Evolutionary conservation across 2,113 vertebrate genomes (phyloP), one percentile per base, ranked within the genome.

Genomic region (Phodopus roborovskii): DNA sequence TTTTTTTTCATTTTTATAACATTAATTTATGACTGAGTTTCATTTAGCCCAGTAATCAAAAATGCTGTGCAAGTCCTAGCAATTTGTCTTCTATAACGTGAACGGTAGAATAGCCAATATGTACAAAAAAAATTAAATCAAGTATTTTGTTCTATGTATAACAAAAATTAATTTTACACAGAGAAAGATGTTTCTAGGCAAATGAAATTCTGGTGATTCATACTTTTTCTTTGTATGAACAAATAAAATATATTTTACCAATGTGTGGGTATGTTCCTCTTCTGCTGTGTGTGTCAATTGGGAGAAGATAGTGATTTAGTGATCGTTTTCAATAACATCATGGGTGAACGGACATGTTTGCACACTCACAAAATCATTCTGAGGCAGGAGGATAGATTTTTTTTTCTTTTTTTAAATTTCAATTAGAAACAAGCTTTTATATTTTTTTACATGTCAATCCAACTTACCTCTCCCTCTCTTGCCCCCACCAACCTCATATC

Each of bases 231-330:
- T 99, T 99, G 99, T 99, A 99, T 99, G 99, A 99, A 99, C 98
- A 99, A 99, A 99, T 99, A 99, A 99, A 99, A 98, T 99, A 98
- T 99, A 99, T 99, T 99, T 99, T 99, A 99, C 97, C 99, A 99
- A 99, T 98, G 0, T 0, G 9, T 33, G 78, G 85, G 28, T 64
- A 30, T 0, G 30, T 91, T 70, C 50, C 10, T 81, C 26, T 53
- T 78, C 66, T 58, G 48, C 33, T 68, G 10, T 39, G 60, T 79
- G 1, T 53, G 22, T 33, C 58, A 36, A 33, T 15, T 73, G 36
- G 19, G 77, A 77, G 24, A 73, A 17, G 45, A 10, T 33, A 50
- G 53, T 1, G 53, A 13, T 48, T 13, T 33, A 50, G 53, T 1
- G 53, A 13, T 48, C 13, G 9, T 88, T 33, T 64, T 89, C 10